Evolutionary conservation across 2,113 vertebrate genomes (phyloP).

Genomic region (Aptenodytes forsteri): DNA sequence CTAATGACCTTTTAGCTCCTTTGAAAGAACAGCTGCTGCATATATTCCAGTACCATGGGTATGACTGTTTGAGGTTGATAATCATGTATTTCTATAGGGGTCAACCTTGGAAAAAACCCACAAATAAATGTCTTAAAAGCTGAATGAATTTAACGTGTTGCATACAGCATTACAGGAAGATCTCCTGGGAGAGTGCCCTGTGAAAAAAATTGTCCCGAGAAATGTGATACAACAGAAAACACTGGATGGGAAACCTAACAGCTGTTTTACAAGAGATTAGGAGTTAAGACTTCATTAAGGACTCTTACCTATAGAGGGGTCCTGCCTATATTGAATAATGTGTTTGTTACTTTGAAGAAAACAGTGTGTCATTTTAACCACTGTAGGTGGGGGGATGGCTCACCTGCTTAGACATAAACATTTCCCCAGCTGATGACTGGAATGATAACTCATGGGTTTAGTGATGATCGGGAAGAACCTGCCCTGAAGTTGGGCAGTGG

Average conservation of each 20-base stretch:
- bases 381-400: neutral
- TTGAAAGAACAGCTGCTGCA: neutral
- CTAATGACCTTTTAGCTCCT: neutral
- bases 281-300: neutral
- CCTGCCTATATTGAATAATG: neutral
- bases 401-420: neutral
- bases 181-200: neutral
- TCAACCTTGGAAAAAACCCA: neutral
- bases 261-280: neutral
- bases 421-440: neutral
- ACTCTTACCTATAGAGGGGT: neutral
- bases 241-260: neutral
- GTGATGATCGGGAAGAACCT: neutral
- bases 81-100: neutral
- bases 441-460: neutral
- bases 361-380: neutral
- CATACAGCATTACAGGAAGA: neutral
- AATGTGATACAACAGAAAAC: neutral
- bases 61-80: neutral
- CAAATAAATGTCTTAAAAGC: neutral
- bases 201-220: neutral
- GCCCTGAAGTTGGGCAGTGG: neutral
- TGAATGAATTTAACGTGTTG: neutral
- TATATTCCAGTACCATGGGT: neutral
- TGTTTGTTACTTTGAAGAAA: neutral